Evolutionary conservation across 2,113 vertebrate genomes (phyloP).

Genomic region (Cyanoramphus novaezelandiae): DNA sequence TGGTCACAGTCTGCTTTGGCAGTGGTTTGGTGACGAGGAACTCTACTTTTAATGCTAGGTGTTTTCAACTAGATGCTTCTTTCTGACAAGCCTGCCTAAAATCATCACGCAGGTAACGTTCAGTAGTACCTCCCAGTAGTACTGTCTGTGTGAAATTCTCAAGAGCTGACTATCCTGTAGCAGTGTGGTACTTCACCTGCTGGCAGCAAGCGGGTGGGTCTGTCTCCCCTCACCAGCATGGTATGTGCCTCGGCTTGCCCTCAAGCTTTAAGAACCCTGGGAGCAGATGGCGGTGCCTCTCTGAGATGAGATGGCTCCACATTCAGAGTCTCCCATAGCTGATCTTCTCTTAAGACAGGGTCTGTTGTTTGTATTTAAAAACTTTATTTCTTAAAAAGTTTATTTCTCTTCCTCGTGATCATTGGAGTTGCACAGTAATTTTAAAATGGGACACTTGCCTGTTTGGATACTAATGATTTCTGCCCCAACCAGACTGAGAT

Average conservation of each 20-base stretch:
- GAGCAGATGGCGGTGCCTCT: fast-evolving
- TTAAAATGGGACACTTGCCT: background rate
- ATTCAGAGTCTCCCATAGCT: background rate
- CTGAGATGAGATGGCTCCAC: background rate
- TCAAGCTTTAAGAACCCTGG: background rate
- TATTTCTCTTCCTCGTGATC: background rate
- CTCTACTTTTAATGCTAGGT: background rate
- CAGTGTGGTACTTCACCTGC: background rate
- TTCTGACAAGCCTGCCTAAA: background rate
- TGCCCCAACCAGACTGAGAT: background rate
- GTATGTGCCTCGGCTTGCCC: background rate
- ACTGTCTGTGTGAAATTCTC: fast-evolving
- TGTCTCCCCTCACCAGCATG: background rate
- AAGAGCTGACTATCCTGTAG: background rate
- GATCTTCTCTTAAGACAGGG: background rate
- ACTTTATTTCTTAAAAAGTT: background rate
- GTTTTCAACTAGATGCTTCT: no score
- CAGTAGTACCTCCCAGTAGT: no score
- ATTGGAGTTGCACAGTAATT: background rate
- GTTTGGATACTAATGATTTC: background rate
- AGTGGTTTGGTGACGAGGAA: background rate
- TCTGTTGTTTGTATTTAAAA: background rate
- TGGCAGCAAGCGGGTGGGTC: background rate
- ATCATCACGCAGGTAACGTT: background rate
- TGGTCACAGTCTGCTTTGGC: background rate